phyloP scores from a whole-genome alignment of 2,888 invertebrate genomes.

The Marronus borbonicus region DNA sequence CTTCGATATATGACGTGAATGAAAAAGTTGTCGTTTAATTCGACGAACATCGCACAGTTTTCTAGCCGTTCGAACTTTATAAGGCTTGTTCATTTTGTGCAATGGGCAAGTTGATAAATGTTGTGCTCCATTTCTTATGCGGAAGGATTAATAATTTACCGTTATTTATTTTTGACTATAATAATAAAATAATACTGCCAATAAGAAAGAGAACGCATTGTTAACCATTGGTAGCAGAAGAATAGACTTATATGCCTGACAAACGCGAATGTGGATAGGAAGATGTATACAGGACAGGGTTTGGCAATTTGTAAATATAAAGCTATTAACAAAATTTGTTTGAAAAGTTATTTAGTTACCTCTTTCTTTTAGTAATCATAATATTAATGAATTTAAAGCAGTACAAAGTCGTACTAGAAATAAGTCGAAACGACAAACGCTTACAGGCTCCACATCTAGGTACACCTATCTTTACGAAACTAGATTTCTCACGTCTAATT shows the following conservation, averaged over 20 bases:
- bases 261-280: not conserved
- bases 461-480: no score
- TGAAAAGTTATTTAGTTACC: no score
- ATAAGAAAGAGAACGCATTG: not conserved
- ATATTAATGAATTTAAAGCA: no score
- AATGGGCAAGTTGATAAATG: conserved; percentile 40
- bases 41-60: conserved; percentile 21
- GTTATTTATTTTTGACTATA: conserved; percentile 29
- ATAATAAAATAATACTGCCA: not conserved
- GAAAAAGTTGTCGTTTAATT: conserved; percentile 21
- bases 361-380: no score
- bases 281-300: not conserved
- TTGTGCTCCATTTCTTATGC: conserved; percentile 37
- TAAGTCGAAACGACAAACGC: no score
- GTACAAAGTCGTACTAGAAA: no score
- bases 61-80: conserved; percentile 26
- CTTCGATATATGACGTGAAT: conserved; percentile 1
- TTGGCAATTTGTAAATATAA: not conserved
- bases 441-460: no score
- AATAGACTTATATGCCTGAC: no score
- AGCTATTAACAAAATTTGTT: no score
- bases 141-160: conserved; percentile 38
- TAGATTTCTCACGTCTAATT: no score
- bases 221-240: not conserved
- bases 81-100: conserved; percentile 36